Percentiles rank a stretch among this genome's conserved stretches.
Evolutionary conservation across 2,113 vertebrate species (phyloP).

Genomic region (Platichthys flesus): DNA sequence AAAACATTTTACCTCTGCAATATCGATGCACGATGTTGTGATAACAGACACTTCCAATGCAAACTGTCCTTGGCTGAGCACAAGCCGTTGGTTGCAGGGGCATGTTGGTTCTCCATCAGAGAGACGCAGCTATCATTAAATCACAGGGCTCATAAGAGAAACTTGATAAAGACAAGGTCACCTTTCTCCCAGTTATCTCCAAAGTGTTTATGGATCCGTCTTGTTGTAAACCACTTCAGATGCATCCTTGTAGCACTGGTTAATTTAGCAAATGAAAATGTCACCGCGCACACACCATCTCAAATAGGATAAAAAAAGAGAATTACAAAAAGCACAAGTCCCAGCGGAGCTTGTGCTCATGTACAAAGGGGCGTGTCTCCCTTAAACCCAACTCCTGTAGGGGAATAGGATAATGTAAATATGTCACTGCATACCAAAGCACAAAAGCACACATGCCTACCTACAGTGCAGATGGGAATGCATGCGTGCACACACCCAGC

Average conservation of each 20-base stretch:
- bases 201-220: slow-evolving; percentile 34
- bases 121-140: slow-evolving; percentile 28
- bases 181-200: slow-evolving; percentile 27
- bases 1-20: slow-evolving; percentile 16
- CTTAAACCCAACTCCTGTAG: slow-evolving; percentile 15
- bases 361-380: slow-evolving; percentile 37
- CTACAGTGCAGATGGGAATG: neutral
- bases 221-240: slow-evolving; percentile 32
- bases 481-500: neutral
- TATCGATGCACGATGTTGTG: slow-evolving; percentile 15
- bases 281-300: slow-evolving; percentile 28
- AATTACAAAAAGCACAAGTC: slow-evolving; percentile 43
- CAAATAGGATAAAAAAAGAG: slow-evolving; percentile 46
- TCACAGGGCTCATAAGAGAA: slow-evolving; percentile 9
- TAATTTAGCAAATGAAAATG: slow-evolving; percentile 56
- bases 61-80: slow-evolving; percentile 12
- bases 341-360: slow-evolving; percentile 20
- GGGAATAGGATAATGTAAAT: slow-evolving; percentile 25
- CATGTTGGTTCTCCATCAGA: slow-evolving; percentile 27
- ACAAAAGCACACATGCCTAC: slow-evolving; percentile 4
- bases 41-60: neutral
- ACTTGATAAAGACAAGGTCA: slow-evolving; percentile 40
- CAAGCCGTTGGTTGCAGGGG: neutral
- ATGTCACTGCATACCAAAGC: slow-evolving; percentile 16
- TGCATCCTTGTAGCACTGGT: slow-evolving; percentile 7